A percentile compares a stretch with the other conserved stretches of the same genome.
Evolutionary conservation across 2,797 vertebrate genomes (phyloP).

Genomic region (Luscinia megarhynchos): DNA sequence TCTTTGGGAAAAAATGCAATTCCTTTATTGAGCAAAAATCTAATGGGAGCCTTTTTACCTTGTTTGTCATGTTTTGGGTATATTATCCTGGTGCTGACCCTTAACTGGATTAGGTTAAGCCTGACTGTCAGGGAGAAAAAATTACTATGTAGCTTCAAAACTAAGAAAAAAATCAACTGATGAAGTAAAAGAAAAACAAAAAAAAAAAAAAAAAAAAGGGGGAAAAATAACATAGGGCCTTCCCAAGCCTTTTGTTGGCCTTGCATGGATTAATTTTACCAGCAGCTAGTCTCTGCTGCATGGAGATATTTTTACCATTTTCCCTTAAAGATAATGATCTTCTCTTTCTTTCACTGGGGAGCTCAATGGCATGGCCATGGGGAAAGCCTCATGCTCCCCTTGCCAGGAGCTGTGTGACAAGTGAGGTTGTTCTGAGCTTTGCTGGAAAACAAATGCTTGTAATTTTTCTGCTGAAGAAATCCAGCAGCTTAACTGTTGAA

Average conservation of each 20-base stretch:
- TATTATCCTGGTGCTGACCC: slow-evolving; percentile 4
- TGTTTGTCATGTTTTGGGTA: neutral
- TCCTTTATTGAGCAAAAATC: slow-evolving; percentile 28
- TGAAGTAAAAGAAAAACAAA: neutral
- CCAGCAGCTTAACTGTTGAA: neutral
- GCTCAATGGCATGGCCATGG: neutral
- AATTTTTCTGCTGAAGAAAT: neutral
- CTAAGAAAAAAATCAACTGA: neutral
- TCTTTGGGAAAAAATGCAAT: slow-evolving; percentile 2
- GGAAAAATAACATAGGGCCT: no score
- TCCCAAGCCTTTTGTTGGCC: neutral
- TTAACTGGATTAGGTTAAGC: neutral
- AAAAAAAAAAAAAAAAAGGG: neutral
- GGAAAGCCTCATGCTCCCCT: neutral
- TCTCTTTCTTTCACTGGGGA: neutral
- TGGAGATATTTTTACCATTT: neutral
- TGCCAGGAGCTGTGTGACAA: neutral
- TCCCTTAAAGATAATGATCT: neutral
- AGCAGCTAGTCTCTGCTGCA: neutral
- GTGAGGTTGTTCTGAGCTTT: neutral
- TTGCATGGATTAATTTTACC: neutral
- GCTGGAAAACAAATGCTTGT: neutral
- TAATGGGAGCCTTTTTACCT: slow-evolving; percentile 24
- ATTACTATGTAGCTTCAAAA: neutral
- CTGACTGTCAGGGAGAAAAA: neutral